Base-by-base conservation (phyloP, 2,888 invertebrate species). In the Blera fallax region DNA sequence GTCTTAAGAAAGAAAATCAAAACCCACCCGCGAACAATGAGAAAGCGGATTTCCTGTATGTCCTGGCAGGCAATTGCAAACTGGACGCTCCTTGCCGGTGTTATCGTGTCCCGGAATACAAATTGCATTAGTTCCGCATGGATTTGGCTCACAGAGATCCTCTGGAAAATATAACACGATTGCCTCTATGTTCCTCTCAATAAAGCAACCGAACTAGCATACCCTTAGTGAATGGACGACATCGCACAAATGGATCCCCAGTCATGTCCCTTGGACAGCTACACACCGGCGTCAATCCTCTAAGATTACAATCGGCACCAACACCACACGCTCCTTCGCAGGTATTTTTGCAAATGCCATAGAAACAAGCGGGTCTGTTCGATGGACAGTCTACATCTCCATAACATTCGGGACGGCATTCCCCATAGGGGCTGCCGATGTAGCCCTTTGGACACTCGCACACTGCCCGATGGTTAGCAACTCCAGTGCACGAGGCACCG, bases 221-320 rank as follows among this genome's bases (percentile, higher is more conserved):
- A 96, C 96, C 94, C 89, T 95, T 95, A 91, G 95, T 95, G 90
- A 97, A 97, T 87, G 95, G 96, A 88, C 97, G 94, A 92, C 97
- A 97, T 90, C 94, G 94, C 1, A 95, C 93, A 92, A 97, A 97
- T 3, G 97, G 97, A 93, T 97, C 95, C 1, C 97, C 97, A 24
- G 97, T 97, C 95, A 96, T 97, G 89, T 96, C 96, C 89, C 94
- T 95, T 0, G 97, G 97, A 91, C 97, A 97, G 74, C 96, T 96
- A 91, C 97, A 97, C 14, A 97, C 94, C 0, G 97, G 96, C 4
- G 96, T 97, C 65, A 96, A 93, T 3, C 95, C 96, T 52, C 96
- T 94, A 45, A 97, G 85, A 79, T 91, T 90, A 91, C 97, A 97
- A 89, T 97, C 95, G 2, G 97, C 97, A 87, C 95, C 94, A 14